phyloP scores from a whole-genome alignment of 2,797 vertebrate genomes.

The Amniataba percoides region DNA sequence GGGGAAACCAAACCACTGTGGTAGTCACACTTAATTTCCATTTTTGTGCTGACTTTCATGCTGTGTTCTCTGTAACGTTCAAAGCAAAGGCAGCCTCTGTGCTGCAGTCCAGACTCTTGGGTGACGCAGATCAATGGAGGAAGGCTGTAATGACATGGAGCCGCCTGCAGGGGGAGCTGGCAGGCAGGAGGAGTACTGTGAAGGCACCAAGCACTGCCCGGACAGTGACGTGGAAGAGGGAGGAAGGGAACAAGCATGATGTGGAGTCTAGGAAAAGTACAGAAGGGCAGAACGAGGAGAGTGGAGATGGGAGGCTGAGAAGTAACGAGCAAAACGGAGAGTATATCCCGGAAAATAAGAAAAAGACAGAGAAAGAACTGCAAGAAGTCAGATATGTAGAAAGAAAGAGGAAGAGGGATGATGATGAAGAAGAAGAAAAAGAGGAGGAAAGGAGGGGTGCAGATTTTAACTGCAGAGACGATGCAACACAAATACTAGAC shows the following conservation, averaged over 20 bases:
- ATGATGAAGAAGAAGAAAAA: constrained; percentile 17
- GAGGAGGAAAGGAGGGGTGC: not conserved
- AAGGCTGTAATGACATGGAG: constrained; percentile 84
- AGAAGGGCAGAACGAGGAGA: constrained; percentile 30
- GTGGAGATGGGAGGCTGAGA: not conserved
- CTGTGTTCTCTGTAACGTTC: not conserved
- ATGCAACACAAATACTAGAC: not conserved
- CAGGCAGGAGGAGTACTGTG: constrained; percentile 24
- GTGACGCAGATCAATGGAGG: constrained; percentile 83
- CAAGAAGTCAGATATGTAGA: not conserved
- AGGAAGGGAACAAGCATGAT: constrained; percentile 17
- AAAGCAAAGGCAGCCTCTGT: constrained; percentile 75
- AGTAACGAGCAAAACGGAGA: constrained; percentile 16
- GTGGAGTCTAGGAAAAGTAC: constrained; percentile 20
- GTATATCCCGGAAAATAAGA: constrained; percentile 45
- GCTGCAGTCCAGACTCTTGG: constrained; percentile 84
- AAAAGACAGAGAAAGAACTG: constrained; percentile 5
- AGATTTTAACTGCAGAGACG: not conserved
- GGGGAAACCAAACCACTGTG: not conserved
- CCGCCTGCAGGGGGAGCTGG: constrained; percentile 75
- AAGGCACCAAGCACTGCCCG: not conserved
- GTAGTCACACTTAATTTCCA: not conserved
- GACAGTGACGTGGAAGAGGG: not conserved
- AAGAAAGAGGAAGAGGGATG: constrained; percentile 26
- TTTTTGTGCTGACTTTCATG: not conserved